Percentiles rank a stretch among this genome's conserved stretches.
Conservation (phyloP, 2,797 vertebrate genomes). For the Clarias fuscus region DNA sequence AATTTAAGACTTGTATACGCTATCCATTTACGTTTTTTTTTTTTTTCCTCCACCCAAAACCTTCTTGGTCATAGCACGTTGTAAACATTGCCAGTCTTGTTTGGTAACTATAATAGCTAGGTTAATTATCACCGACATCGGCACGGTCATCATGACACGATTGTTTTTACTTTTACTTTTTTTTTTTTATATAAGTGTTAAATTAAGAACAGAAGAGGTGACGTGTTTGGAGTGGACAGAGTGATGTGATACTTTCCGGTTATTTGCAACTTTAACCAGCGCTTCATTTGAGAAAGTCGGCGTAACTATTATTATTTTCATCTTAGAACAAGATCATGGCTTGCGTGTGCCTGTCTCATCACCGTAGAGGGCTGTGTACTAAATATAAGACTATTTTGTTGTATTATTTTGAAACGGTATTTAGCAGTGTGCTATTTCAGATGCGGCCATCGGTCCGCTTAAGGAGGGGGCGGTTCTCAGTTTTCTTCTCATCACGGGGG, state of each 20-base stretch:
- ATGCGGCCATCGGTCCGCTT: neutral
- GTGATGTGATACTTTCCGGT: neutral
- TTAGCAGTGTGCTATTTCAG: neutral
- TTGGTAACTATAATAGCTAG: neutral
- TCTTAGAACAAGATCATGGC: constrained; percentile 8
- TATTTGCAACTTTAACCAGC: neutral
- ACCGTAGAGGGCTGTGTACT: neutral
- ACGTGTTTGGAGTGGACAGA: neutral
- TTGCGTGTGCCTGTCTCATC: constrained; percentile 33
- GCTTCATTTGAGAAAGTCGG: neutral
- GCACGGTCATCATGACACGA: neutral
- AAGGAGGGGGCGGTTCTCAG: neutral
- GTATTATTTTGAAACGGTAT: neutral
- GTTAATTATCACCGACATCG: neutral
- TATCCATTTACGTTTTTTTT: neutral
- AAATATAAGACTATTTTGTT: neutral
- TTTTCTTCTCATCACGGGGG: constrained; percentile 68
- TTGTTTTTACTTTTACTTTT: too few species aligned
- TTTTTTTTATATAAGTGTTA: neutral
- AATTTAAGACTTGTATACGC: too few species aligned
- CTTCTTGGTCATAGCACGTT: neutral
- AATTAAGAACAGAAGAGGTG: too few species aligned
- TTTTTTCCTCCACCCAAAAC: neutral
- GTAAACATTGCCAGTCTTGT: too few species aligned
- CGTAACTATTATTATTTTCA: neutral